A percentile compares a stretch with the other conserved stretches of the same genome.
Evolutionary conservation across 2,113 vertebrate species (phyloP).

Genomic region (Lepidothrix coronata): DNA sequence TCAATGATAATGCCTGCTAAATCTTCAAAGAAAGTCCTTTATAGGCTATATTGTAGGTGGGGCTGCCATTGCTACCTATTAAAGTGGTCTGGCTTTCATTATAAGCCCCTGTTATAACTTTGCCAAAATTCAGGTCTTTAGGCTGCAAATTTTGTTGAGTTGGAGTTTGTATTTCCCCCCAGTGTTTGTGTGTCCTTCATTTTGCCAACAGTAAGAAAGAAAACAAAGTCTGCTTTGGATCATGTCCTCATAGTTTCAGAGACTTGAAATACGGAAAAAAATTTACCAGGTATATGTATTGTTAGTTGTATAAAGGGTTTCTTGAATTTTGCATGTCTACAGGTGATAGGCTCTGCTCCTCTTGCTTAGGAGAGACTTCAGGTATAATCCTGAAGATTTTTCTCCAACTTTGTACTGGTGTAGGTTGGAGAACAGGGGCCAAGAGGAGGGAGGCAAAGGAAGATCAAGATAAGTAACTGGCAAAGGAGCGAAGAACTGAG

Average conservation of each 20-base stretch:
- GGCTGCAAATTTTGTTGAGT: not conserved
- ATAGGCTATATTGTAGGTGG: not conserved
- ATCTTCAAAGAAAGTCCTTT: slow-evolving; percentile 49
- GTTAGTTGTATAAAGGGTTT: not conserved
- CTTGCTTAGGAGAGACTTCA: not conserved
- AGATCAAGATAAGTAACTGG: not conserved
- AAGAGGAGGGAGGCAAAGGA: not conserved
- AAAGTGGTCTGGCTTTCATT: slow-evolving; percentile 45
- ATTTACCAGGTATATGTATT: not conserved
- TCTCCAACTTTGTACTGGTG: not conserved
- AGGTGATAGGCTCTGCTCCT: not conserved
- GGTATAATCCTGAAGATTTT: not conserved
- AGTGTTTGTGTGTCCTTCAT: not conserved
- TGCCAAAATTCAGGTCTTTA: not conserved
- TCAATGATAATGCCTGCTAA: not conserved
- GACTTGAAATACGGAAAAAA: not conserved
- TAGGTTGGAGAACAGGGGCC: not conserved
- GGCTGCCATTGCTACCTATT: slow-evolving; percentile 23
- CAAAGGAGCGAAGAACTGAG: not conserved
- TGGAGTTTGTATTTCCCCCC: not conserved
- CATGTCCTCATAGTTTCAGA: not conserved
- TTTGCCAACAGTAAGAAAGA: not conserved
- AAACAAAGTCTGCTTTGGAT: not conserved
- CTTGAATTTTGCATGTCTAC: not conserved
- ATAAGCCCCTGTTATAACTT: not conserved